A percentile compares a stretch with the other conserved stretches of the same genome.
Evolutionary conservation across 53 echinoderm and acorn worm genomes (phyloP).

Genomic region (Paracentrotus lividus): DNA sequence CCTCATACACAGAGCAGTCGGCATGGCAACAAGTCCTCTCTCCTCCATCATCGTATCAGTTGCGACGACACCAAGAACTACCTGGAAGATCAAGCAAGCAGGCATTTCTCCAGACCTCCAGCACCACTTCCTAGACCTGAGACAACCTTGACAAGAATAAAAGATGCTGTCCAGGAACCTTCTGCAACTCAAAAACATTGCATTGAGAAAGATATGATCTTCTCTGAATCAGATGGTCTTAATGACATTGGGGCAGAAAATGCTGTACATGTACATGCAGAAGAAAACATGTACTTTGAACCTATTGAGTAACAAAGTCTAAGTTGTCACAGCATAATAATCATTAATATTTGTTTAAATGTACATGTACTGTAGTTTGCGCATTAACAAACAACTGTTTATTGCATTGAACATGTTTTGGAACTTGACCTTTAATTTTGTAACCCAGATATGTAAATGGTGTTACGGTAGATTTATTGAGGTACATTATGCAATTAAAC

Average conservation of each 20-base stretch:
- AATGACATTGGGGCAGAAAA: not conserved
- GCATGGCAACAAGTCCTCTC: conserved; percentile 17
- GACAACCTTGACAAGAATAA: not conserved
- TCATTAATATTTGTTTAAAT: not conserved
- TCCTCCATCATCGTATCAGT: not conserved
- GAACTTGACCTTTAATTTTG: not conserved
- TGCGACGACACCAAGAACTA: not conserved
- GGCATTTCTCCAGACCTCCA: not conserved
- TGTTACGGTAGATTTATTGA: not conserved
- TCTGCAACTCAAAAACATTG: not conserved
- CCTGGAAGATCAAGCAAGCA: not conserved
- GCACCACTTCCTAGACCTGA: conserved; percentile 20
- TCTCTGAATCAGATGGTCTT: not conserved
- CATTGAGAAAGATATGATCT: not conserved
- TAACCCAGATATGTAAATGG: not conserved
- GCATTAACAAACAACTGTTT: not conserved
- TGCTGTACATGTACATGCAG: not conserved
- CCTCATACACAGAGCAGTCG: not conserved
- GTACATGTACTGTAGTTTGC: not conserved
- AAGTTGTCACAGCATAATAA: not conserved
- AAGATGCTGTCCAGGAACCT: not conserved
- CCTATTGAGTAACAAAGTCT: not conserved
- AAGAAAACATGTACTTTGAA: conserved; percentile 29
- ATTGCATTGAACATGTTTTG: not conserved
- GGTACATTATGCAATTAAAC: not conserved